Base-by-base conservation (phyloP, 2,113 vertebrate genomes). In the Burhinus oedicnemus region DNA sequence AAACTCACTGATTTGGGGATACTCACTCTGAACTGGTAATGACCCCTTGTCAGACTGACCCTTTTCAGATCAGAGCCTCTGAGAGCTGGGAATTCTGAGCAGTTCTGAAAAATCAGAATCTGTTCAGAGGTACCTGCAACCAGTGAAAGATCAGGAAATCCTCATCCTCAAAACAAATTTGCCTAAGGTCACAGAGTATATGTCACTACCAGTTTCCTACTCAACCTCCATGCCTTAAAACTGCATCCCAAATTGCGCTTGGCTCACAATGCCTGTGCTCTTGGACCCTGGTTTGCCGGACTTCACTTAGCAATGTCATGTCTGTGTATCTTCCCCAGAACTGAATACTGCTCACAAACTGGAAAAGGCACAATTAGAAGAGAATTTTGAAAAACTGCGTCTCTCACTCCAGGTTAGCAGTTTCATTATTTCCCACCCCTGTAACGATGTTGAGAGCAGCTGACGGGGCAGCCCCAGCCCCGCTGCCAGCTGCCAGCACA, bases 341-440 rank as follows among this genome's bases (percentile, higher is more conserved):
- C 75, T 99, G 94, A 99, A 98, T 61, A 97, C 98, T 94, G 98
- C 98, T 84, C 99, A 99, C 30, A 98, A 99, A 61, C 98, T 99
- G 92, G 99, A 99, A 97, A 99, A 98, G 97, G 99, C 98, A 96
- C 98, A 99, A 61, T 93, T 99, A 89, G 99, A 99, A 90, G 99
- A 99, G 93, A 98, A 98, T 66, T 99, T 99, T 98, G 98, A 99
- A 88, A 99, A 99, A 92, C 98, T 99, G 88, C 98, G 99, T 54
- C 98, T 99, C 80, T 99, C 99, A 1, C 98, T 99, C 83, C 99
- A 99, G 99, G 99, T 99, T 65, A 96, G 78, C 89, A 29, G 30
- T 69, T 89, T 42, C 38, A 17, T 84, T 60, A 14, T 75, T 79
- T 95, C 54, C 36, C 75, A 58, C 32, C 52, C 42, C 17, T 52